phyloP scores from a whole-genome alignment of 2,888 invertebrate genomes.

The Sympetrum striolatum region DNA sequence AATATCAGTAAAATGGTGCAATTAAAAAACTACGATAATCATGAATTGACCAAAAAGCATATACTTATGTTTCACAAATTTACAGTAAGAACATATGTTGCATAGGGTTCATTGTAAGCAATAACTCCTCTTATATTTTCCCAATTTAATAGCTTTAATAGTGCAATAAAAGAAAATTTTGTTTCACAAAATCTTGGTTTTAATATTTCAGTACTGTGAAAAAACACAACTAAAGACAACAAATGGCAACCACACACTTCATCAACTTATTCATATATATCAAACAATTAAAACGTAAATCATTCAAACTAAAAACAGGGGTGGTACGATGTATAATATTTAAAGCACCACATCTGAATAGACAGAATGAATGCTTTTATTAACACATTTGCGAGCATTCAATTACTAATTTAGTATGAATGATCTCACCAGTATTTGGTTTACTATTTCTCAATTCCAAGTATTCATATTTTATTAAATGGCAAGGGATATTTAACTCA shows the following conservation, averaged over 20 bases:
- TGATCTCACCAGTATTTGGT: background rate
- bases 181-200: conserved; percentile 2
- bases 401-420: background rate
- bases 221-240: background rate
- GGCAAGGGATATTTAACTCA: background rate
- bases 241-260: background rate
- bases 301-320: conserved; percentile 2
- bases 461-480: too few relatives aligned
- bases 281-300: conserved; percentile 14
- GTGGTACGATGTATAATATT: background rate
- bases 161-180: background rate
- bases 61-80: background rate
- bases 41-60: background rate
- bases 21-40: background rate
- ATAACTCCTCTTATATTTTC: background rate
- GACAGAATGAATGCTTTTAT: background rate
- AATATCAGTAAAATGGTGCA: too few relatives aligned
- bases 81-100: background rate
- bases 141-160: conserved; percentile 1
- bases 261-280: background rate
- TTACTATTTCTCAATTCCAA: too few relatives aligned
- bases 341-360: background rate
- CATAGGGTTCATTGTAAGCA: background rate
- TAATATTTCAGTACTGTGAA: background rate
- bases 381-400: background rate